Percentiles rank a stretch among this genome's conserved stretches.
phyloP scores from a whole-genome alignment of 2,113 vertebrate genomes.

The Callaeas wilsoni region DNA sequence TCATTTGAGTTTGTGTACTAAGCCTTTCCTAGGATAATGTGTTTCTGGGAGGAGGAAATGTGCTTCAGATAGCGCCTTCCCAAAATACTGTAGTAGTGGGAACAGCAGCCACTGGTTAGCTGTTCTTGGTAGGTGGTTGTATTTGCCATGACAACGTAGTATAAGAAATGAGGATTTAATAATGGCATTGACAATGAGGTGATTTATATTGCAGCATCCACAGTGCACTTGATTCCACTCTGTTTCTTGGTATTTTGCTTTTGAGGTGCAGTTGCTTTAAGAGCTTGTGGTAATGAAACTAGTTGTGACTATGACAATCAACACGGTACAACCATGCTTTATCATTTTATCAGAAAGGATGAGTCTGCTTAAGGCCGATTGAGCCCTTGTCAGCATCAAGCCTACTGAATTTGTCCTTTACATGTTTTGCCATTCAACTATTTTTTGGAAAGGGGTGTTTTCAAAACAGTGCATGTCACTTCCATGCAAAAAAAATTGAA shows the following conservation, averaged over 20 bases:
- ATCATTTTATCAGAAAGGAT: background rate
- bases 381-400: background rate
- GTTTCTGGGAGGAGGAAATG: background rate
- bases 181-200: background rate
- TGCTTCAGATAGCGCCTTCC: background rate
- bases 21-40: background rate
- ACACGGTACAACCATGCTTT: background rate
- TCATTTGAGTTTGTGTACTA: background rate
- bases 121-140: background rate
- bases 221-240: background rate
- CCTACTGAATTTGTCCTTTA: background rate
- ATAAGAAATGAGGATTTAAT: background rate
- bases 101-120: background rate
- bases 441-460: background rate
- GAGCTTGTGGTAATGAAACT: background rate
- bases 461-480: background rate
- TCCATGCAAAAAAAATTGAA: rapidly evolving
- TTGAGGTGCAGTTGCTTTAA: background rate
- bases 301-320: background rate
- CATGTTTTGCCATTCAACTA: rapidly evolving
- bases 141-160: background rate
- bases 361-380: background rate
- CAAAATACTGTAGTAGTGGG: background rate
- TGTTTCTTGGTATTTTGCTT: background rate
- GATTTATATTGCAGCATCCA: background rate